Conservation (phyloP, 2,888 invertebrate species). For the Bellardia bayeri region DNA sequence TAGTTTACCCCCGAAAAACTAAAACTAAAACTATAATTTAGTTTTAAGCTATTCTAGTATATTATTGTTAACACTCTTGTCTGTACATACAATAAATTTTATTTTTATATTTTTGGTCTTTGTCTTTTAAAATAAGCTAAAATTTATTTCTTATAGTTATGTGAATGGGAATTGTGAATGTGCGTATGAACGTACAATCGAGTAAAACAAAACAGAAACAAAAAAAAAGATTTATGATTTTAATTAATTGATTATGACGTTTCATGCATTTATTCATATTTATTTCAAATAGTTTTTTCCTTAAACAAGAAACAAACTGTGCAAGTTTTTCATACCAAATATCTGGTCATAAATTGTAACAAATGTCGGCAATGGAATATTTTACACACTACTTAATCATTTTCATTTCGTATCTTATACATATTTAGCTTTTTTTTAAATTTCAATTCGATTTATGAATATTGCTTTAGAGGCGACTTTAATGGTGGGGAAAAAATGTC, state of each 20-base stretch:
- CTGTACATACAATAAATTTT: background rate
- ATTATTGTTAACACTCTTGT: conserved; percentile 12
- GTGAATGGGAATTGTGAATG: conserved; percentile 24
- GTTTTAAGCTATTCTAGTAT: background rate
- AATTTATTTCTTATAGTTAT: conserved; percentile 25
- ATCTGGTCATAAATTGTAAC: conserved; percentile 56
- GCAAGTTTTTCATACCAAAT: conserved; percentile 16
- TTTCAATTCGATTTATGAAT: conserved; percentile 22
- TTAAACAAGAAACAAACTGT: conserved; percentile 28
- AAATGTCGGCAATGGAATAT: conserved; percentile 58
- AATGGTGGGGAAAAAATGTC: conserved; percentile 20
- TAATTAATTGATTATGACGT: conserved; percentile 66
- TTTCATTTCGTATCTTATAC: conserved; percentile 14
- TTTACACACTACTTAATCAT: conserved; percentile 58
- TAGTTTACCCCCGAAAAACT: background rate
- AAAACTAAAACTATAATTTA: background rate
- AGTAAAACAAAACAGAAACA: background rate
- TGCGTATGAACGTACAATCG: conserved; percentile 1
- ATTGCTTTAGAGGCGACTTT: background rate
- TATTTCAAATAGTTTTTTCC: conserved; percentile 43
- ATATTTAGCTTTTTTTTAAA: conserved; percentile 11
- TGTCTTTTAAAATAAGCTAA: background rate
- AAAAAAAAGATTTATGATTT: conserved; percentile 57
- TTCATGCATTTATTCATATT: conserved; percentile 50
- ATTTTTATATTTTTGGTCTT: background rate